Conservation (phyloP, 2,888 invertebrate species). For the Stramonita haemastoma region DNA sequence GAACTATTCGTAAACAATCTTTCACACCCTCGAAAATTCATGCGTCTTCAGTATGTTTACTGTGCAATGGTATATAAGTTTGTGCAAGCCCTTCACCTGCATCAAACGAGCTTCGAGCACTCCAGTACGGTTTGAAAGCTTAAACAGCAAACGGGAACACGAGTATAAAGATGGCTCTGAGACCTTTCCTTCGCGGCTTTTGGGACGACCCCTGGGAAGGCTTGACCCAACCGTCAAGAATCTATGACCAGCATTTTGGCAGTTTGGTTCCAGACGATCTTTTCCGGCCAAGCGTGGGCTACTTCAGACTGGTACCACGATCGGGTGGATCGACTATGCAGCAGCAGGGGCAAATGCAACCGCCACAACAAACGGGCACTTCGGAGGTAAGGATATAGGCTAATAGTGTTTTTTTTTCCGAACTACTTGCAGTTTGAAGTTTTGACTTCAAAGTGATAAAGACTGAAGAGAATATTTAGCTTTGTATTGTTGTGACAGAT, state of each 20-base stretch:
- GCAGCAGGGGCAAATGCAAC: neutral
- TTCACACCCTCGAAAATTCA: too few species aligned
- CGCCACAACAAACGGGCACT: slow-evolving; percentile 25
- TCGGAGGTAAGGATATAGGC: slow-evolving; percentile 19
- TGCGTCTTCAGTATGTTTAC: too few species aligned
- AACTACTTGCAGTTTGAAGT: too few species aligned
- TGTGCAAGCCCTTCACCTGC: too few species aligned
- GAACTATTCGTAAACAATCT: too few species aligned
- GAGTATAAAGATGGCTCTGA: slow-evolving; percentile 51
- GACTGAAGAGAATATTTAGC: too few species aligned
- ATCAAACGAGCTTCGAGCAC: too few species aligned
- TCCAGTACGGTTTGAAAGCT: too few species aligned
- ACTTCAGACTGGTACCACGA: neutral
- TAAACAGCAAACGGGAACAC: slow-evolving; percentile 33
- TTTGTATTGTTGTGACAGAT: too few species aligned
- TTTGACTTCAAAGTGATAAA: too few species aligned
- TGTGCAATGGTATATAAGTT: too few species aligned
- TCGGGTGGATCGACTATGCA: neutral
- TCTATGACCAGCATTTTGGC: slow-evolving; percentile 38
- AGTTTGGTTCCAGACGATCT: slow-evolving; percentile 24
- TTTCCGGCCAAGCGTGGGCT: neutral
- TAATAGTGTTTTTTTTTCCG: too few species aligned
- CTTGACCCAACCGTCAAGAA: slow-evolving; percentile 3
- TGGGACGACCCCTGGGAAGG: slow-evolving; percentile 41
- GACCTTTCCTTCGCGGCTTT: slow-evolving; percentile 29